Conservation (phyloP, 2,113 vertebrate genomes). For the Thomomys bottae region DNA sequence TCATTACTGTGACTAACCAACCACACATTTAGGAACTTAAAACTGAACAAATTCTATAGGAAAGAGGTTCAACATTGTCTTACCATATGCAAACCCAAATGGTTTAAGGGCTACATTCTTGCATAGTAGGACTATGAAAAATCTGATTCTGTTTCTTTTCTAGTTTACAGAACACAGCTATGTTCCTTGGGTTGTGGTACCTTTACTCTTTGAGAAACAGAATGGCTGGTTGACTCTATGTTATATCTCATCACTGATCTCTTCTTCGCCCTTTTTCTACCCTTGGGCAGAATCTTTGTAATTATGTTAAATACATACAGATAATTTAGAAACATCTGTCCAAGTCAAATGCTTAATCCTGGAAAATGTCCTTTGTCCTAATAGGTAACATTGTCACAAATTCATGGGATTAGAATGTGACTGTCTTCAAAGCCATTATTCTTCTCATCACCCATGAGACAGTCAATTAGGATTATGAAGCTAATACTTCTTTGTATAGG, state of each 20-base stretch:
- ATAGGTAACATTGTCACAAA: not conserved
- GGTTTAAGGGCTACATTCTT: not conserved
- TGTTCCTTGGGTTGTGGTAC: not conserved
- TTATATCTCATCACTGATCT: not conserved
- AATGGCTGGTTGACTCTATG: not conserved
- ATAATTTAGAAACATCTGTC: not conserved
- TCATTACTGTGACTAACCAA: not conserved
- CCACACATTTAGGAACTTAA: not conserved
- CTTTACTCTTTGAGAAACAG: not conserved
- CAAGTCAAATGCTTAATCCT: not conserved
- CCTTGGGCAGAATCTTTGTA: not conserved
- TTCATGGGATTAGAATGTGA: not conserved
- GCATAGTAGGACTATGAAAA: not conserved
- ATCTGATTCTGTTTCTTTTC: not conserved
- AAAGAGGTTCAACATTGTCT: not conserved
- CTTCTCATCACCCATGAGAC: not conserved
- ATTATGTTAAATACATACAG: not conserved
- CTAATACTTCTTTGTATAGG: not conserved
- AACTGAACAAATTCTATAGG: not conserved
- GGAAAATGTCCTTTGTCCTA: not conserved
- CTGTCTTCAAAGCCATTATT: not conserved
- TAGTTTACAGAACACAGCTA: not conserved
- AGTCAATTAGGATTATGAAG: not conserved
- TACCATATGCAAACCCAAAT: not conserved
- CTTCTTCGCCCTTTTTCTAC: not conserved